Percentiles rank a stretch among this genome's conserved stretches.
These are phyloP conservation scores for Drepana falcataria DNA, from an alignment of 2,888 invertebrate genomes.

Conservation along the genomic window DNA sequence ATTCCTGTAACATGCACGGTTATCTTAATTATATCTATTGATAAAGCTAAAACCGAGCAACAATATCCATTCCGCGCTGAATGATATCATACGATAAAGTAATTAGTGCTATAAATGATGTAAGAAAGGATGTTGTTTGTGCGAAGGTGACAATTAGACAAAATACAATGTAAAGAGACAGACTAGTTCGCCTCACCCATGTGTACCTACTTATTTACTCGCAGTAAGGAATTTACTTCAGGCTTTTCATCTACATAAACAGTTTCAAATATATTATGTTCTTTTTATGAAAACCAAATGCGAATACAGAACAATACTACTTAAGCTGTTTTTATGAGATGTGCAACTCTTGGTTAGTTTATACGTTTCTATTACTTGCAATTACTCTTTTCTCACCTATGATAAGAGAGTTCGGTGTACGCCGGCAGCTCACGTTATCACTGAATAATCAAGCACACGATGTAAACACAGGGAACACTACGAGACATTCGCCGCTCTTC, in stretches of 20 bases:
- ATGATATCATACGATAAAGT: not conserved
- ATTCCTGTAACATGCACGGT: not conserved
- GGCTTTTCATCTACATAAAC: too few relatives aligned
- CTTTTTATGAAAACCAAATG: too few relatives aligned
- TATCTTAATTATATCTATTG: not conserved
- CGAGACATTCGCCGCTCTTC: slow-evolving; percentile 24
- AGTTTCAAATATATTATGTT: too few relatives aligned
- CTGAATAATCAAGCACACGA: slow-evolving; percentile 40
- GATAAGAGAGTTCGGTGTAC: slow-evolving; percentile 22
- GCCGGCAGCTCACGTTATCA: slow-evolving; percentile 48
- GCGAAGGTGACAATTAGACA: too few relatives aligned
- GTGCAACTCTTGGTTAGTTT: too few relatives aligned
- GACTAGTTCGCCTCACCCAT: too few relatives aligned
- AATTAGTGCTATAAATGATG: not conserved
- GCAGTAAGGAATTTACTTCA: too few relatives aligned
- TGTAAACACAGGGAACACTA: slow-evolving; percentile 35
- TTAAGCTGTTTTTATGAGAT: too few relatives aligned
- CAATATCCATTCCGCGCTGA: not conserved
- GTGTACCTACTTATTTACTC: too few relatives aligned
- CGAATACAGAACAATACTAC: too few relatives aligned
- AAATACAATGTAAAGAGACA: too few relatives aligned
- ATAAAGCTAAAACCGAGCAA: not conserved
- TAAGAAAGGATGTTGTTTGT: not conserved
- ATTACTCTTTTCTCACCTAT: slow-evolving; percentile 23
- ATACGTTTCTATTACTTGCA: too few relatives aligned